Percentiles rank a stretch among this genome's conserved stretches.
Conservation (phyloP, 2,113 vertebrate species). For the Callipepla californica region DNA sequence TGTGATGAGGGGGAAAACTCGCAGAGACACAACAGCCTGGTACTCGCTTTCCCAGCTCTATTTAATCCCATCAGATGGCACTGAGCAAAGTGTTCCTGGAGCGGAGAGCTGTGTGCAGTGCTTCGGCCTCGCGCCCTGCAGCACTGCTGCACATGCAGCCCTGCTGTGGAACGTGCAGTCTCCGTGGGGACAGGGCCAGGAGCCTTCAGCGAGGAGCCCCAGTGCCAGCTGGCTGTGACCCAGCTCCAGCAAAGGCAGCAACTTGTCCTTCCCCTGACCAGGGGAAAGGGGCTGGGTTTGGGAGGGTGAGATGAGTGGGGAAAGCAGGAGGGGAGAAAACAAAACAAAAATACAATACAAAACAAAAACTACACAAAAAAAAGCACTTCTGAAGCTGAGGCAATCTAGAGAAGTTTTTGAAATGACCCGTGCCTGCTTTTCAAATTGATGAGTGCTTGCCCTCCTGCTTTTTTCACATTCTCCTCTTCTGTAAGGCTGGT, state of each 20-base stretch:
- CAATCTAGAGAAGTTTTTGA: neutral
- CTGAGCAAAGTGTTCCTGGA: neutral
- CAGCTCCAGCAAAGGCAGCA: conserved; percentile 30
- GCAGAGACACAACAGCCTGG: neutral
- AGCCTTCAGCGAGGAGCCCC: neutral
- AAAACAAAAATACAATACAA: neutral
- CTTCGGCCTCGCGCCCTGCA: neutral
- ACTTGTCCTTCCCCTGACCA: conserved; percentile 43
- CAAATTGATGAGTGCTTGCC: neutral
- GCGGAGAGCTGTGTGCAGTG: neutral
- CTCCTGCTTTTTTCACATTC: neutral
- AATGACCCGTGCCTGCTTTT: neutral
- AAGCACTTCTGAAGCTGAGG: neutral
- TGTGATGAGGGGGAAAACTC: neutral
- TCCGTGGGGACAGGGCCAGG: conserved; percentile 15
- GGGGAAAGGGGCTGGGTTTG: conserved; percentile 4
- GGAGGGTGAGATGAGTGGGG: neutral
- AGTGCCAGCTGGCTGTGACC: conserved; percentile 42
- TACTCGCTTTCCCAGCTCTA: neutral
- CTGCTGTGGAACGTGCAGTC: neutral
- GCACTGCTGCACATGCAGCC: neutral
- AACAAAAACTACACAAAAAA: neutral
- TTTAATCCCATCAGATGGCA: neutral
- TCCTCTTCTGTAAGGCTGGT: neutral
- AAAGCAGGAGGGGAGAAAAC: neutral